Evolutionary conservation across 2,113 vertebrate genomes (phyloP).

Genomic region (Lepisosteus osseus): DNA sequence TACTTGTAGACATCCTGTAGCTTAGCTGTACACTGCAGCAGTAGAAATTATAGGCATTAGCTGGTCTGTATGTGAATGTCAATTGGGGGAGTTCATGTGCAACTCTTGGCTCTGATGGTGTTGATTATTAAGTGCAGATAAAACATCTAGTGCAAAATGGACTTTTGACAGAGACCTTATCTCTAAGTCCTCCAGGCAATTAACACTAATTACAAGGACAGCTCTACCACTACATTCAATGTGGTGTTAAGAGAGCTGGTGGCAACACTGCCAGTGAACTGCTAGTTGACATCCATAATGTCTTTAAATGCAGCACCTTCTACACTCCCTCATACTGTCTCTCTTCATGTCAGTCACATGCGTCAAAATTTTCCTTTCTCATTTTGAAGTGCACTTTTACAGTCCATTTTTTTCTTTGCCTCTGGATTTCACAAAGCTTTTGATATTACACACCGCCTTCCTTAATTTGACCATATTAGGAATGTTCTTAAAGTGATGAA

Average conservation of each 20-base stretch:
- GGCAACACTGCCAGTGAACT: slow-evolving; percentile 1
- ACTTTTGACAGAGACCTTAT: slow-evolving; percentile 8
- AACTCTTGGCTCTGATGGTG: slow-evolving; percentile 2
- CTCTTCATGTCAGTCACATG: background rate
- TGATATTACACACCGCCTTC: too few species aligned
- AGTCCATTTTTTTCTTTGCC: background rate
- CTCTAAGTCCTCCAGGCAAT: slow-evolving; percentile 11
- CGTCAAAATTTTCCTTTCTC: background rate
- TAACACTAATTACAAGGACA: background rate
- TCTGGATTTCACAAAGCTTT: background rate
- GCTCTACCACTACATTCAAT: background rate
- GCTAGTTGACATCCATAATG: background rate
- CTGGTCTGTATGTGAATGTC: slow-evolving; percentile 20
- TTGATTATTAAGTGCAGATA: slow-evolving; percentile 8
- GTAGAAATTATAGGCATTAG: slow-evolving; percentile 34
- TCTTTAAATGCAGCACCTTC: background rate
- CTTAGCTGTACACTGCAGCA: background rate
- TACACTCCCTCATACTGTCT: background rate
- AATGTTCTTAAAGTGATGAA: too few species aligned
- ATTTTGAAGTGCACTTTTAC: slow-evolving; percentile 14
- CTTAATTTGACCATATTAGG: too few species aligned
- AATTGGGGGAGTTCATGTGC: background rate
- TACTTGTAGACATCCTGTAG: slow-evolving; percentile 3
- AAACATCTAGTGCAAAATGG: slow-evolving; percentile 4
- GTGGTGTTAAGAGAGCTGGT: slow-evolving; percentile 3